Conservation (phyloP, 2,888 invertebrate genomes). For the Scrobipalpa costella region DNA sequence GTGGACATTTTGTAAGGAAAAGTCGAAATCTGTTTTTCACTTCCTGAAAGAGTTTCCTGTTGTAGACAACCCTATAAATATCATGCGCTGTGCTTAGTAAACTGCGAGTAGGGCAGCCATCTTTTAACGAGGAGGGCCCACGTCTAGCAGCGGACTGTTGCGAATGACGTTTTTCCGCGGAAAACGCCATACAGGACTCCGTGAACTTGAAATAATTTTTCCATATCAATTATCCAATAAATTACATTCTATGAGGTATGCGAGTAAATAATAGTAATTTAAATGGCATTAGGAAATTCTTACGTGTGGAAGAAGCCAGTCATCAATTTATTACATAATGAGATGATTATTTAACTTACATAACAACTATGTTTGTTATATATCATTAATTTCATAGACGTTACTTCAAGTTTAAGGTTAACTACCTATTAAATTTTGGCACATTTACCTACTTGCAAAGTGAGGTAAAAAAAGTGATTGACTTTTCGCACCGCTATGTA, state of each 20-base stretch:
- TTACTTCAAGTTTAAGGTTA: conserved; percentile 26
- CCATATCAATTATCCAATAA: background rate
- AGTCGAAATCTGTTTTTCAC: too few species aligned
- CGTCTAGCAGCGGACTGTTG: too few species aligned
- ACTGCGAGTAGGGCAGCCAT: too few species aligned
- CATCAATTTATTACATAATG: conserved; percentile 9
- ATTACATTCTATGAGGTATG: background rate
- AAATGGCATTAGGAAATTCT: conserved; percentile 45
- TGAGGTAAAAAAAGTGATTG: too few species aligned
- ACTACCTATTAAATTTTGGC: background rate
- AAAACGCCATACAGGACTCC: background rate
- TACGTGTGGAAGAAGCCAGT: conserved; percentile 39
- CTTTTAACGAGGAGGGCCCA: too few species aligned
- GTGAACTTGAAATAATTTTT: conserved; percentile 2
- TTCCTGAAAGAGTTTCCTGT: too few species aligned
- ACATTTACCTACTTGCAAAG: too few species aligned
- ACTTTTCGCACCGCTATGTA: too few species aligned
- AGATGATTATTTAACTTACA: conserved; percentile 13
- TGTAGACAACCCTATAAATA: too few species aligned
- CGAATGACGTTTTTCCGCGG: background rate
- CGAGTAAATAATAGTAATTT: conserved; percentile 27
- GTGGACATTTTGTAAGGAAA: too few species aligned
- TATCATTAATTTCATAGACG: background rate
- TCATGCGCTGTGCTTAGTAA: too few species aligned
- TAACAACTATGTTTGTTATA: conserved; percentile 4